Evolutionary conservation across 2,888 invertebrate species (phyloP).

Genomic region (Sinopyrophorus schimmeli): DNA sequence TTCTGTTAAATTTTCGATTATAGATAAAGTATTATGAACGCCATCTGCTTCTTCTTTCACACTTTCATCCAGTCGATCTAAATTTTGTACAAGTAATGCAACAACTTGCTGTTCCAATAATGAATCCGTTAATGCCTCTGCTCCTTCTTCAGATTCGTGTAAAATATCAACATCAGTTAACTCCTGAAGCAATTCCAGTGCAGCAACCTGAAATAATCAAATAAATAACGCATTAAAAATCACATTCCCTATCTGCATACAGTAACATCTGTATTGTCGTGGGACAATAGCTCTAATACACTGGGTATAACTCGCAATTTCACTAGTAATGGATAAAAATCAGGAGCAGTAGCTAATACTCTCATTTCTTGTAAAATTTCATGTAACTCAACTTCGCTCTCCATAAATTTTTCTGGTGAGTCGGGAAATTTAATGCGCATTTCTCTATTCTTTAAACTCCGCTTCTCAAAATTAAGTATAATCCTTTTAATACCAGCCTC

Average conservation of each 20-base stretch:
- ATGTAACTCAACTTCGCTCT: conserved; percentile 82
- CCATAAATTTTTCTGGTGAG: conserved; percentile 96
- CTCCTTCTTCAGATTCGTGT: conserved; percentile 91
- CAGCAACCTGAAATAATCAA: conserved; percentile 51
- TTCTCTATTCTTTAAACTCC: conserved; percentile 91
- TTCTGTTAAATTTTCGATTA: conserved; percentile 93
- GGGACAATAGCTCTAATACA: conserved; percentile 87
- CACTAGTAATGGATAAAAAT: conserved; percentile 89
- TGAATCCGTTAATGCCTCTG: conserved; percentile 83
- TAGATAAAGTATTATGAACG: conserved; percentile 87
- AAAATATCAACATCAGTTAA: conserved; percentile 95
- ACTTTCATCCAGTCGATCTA: conserved; percentile 89
- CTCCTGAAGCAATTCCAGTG: conserved; percentile 71
- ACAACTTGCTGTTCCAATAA: conserved; percentile 89
- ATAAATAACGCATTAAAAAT: conserved; percentile 17
- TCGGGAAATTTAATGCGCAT: conserved; percentile 98
- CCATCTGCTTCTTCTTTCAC: conserved; percentile 95
- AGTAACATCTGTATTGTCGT: conserved; percentile 92
- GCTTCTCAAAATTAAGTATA: conserved; percentile 91
- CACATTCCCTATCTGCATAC: too few relatives aligned
- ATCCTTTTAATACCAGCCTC: conserved; percentile 86
- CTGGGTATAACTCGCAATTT: conserved; percentile 88
- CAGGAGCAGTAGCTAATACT: conserved; percentile 92
- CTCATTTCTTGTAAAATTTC: conserved; percentile 86
- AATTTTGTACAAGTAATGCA: conserved; percentile 87